phyloP scores from a whole-genome alignment of 2,113 vertebrate species.

The Cygnus buccinator region DNA sequence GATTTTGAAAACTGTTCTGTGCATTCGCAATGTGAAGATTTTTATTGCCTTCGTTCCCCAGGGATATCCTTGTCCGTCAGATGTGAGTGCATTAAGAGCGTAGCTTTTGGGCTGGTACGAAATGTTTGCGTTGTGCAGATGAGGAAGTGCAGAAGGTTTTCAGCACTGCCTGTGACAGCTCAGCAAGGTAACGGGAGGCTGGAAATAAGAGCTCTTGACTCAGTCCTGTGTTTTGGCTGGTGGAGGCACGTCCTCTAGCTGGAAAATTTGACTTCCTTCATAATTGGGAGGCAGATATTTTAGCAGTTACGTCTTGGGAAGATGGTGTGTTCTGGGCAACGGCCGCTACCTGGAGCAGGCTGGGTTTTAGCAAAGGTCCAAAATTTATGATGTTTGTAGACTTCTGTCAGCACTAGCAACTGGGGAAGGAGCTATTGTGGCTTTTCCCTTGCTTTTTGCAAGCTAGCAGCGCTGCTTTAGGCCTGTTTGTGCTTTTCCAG shows the following conservation, averaged over 20 bases:
- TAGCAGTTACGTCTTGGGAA: background rate
- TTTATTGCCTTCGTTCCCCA: background rate
- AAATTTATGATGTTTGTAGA: background rate
- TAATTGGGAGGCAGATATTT: background rate
- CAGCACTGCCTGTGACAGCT: background rate
- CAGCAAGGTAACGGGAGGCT: background rate
- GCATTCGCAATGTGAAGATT: background rate
- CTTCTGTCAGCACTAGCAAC: background rate
- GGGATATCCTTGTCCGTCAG: rapidly evolving
- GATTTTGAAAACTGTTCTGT: background rate
- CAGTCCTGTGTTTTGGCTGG: background rate
- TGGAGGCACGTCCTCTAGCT: background rate
- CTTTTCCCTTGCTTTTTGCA: background rate
- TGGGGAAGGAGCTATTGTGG: background rate
- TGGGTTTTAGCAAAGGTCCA: background rate
- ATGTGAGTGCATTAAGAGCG: rapidly evolving
- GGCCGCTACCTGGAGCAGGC: background rate
- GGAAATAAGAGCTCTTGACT: background rate
- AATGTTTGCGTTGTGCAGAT: background rate
- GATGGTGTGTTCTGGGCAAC: background rate
- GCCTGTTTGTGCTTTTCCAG: background rate
- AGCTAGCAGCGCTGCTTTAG: background rate
- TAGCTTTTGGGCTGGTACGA: background rate
- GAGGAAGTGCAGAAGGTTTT: background rate
- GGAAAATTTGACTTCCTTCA: rapidly evolving